Evolutionary conservation across 2,888 invertebrate genomes (phyloP).

Genomic region (Andrena hattorfiana): DNA sequence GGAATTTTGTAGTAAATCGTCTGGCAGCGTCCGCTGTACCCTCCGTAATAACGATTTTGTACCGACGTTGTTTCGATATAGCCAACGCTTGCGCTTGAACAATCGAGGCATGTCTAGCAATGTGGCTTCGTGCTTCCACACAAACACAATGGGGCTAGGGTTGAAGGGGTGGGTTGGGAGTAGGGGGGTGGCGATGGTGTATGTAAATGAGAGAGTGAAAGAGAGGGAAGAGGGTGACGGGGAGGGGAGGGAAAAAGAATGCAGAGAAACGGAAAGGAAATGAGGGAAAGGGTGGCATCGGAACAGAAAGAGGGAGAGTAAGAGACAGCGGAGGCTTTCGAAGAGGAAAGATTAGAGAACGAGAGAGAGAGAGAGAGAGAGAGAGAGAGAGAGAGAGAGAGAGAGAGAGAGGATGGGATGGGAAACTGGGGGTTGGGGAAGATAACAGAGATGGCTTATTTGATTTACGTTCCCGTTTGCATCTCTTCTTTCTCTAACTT

Average conservation of each 20-base stretch:
- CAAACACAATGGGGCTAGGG: constrained; percentile 34
- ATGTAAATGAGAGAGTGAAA: constrained; percentile 30
- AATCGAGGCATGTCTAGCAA: constrained; percentile 52
- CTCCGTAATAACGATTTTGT: constrained; percentile 73
- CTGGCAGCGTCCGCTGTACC: constrained; percentile 34
- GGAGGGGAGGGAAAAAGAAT: constrained; percentile 7
- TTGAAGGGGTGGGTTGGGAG: background rate
- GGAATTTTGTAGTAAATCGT: constrained; percentile 65
- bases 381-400: constrained; percentile 23
- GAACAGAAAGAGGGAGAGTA: background rate
- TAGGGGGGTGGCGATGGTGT: constrained; percentile 8
- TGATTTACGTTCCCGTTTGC: constrained; percentile 69
- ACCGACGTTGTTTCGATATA: constrained; percentile 64
- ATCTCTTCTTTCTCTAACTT: constrained; percentile 10
- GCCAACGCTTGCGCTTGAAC: constrained; percentile 51
- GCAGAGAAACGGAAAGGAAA: constrained; percentile 19
- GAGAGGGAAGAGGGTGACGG: constrained; percentile 1
- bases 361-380: constrained; percentile 26
- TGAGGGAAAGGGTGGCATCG: constrained; percentile 9
- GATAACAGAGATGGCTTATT: constrained; percentile 64
- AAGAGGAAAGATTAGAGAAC: constrained; percentile 36
- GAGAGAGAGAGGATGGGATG: constrained; percentile 25
- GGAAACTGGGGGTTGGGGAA: constrained; percentile 32
- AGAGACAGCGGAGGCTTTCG: background rate
- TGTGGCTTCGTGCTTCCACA: constrained; percentile 50